A percentile compares a stretch with the other conserved stretches of the same genome.
These are phyloP conservation scores for Grallaria varia DNA, from an alignment of 2,113 vertebrate genomes.

Conservation along the genomic window DNA sequence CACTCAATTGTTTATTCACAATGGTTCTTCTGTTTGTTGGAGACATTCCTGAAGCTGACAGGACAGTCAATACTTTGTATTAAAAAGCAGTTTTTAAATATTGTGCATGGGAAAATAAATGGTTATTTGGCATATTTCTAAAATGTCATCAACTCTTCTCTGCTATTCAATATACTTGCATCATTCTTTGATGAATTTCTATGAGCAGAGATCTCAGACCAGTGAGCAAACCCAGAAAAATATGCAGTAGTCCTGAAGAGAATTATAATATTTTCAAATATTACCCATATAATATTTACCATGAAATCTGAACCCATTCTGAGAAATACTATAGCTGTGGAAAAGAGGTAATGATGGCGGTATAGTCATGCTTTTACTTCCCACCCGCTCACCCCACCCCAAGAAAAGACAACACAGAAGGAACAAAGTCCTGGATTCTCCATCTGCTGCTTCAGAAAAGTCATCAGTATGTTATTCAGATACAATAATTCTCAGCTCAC, in stretches of 20 bases:
- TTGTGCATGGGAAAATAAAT: neutral
- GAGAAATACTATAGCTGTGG: neutral
- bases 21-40: neutral
- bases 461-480: neutral
- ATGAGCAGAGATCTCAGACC: neutral
- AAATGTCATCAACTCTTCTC: neutral
- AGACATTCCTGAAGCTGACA: neutral
- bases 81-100: conserved; percentile 3
- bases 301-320: neutral
- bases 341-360: neutral
- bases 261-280: neutral
- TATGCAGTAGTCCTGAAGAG: neutral
- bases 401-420: neutral
- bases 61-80: neutral
- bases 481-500: neutral
- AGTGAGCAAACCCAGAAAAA: neutral
- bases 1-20: neutral
- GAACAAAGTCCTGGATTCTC: neutral
- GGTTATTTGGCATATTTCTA: neutral
- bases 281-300: neutral
- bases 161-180: neutral
- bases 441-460: neutral
- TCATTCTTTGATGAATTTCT: neutral
- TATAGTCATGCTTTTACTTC: neutral
- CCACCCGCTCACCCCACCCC: neutral